Evolutionary conservation across 35 echinoderm and acorn worm genomes (phyloP).

Genomic region (Strongylocentrotus purpuratus): DNA sequence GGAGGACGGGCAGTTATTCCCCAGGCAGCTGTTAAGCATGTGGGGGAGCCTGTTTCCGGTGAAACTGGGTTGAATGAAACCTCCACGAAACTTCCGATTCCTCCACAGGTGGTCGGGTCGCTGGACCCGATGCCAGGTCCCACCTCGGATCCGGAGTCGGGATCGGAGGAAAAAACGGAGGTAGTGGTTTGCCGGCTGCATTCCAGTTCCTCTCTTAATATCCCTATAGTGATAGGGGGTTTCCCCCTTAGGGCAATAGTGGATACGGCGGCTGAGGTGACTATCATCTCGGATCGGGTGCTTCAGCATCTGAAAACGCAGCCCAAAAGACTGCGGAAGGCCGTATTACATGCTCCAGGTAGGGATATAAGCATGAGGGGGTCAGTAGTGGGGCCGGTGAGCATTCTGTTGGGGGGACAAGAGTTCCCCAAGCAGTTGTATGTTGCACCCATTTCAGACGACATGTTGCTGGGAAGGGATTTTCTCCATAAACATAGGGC

Average conservation of each 20-base stretch:
- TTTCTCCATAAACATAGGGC: constrained; percentile 37
- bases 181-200: neutral
- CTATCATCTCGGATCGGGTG: constrained; percentile 57
- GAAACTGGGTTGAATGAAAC: too few species aligned
- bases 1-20: too few species aligned
- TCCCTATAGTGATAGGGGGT: too few species aligned
- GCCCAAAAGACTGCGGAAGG: neutral
- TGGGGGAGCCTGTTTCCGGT: too few species aligned
- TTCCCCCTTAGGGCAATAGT: neutral
- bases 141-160: neutral
- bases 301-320: neutral
- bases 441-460: constrained; percentile 65
- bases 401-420: constrained; percentile 10
- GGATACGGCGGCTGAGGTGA: constrained; percentile 48
- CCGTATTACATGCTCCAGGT: neutral
- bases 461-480: constrained; percentile 64
- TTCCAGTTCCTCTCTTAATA: neutral
- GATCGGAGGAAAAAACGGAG: neutral
- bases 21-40: neutral
- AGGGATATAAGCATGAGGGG: neutral
- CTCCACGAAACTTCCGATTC: neutral
- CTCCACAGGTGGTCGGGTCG: neutral
- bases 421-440: constrained; percentile 32
- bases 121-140: neutral
- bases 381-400: constrained; percentile 41